Evolutionary conservation across 1,140 invertebrate genomes (phyloP), one percentile per base, ranked within the genome.

Genomic region (Octopus sinensis): DNA sequence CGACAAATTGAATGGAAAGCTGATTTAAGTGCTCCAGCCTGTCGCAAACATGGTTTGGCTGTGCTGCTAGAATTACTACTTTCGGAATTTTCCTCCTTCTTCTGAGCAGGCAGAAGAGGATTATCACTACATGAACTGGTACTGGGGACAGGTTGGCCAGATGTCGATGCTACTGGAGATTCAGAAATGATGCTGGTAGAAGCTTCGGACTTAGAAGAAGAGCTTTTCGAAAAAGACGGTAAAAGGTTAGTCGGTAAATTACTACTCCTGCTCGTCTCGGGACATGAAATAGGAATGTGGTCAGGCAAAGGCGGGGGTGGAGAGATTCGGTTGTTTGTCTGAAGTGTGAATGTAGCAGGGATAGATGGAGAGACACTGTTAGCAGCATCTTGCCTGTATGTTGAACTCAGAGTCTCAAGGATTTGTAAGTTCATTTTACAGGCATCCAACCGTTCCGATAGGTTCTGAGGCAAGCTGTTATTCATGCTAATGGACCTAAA

Each of bases 401-500:
- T 51, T 43, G 43, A 78, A 43, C 51, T 78, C 17, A 78, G 76
- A 53, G 43, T 78, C 51, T 78, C 76, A 13, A 53, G 51, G 4
- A 51, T 78, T 43, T 78, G 76, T 43, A 53, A 17, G 9, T 78
- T 51, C 43, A 51, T 78, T 43, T 53, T 78, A 43, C 53, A 52
- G 13, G 43, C 53, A 17, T 78, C 53, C 7, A 52, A 5, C 7
- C 53, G 43, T 6, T 78, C 53, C 0, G 43, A 51, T 13, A 53
- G 43, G 17, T 53, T 78, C 5, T 43, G 76, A 9, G 43, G 76
- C 6, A 51, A 43, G 9, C 76, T 43, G 53, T 78, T 78, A 43
- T 78, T 53, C 76, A 78, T 78, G 53, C 76, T 78, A 12, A 73
- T 73, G 0, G 68, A 73, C 13, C 68, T 13, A 73, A 73, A 73